phyloP scores from a whole-genome alignment of 2,113 vertebrate species.

The Vulpes lagopus region DNA sequence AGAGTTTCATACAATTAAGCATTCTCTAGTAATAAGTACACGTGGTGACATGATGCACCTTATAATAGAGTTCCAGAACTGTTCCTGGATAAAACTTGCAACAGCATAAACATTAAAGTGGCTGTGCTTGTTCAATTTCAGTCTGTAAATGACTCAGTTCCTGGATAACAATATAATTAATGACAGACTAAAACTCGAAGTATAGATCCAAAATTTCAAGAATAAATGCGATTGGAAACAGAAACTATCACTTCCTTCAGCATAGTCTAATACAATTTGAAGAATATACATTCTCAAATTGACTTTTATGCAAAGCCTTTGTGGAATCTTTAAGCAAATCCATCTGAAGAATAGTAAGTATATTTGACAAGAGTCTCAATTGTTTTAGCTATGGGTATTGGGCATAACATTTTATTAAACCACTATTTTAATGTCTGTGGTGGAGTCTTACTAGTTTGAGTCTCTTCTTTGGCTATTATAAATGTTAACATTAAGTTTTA shows the following conservation, averaged over 20 bases:
- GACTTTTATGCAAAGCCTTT: background rate
- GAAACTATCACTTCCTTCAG: background rate
- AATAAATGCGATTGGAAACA: background rate
- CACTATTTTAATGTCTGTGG: fast-evolving
- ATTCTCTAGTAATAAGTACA: background rate
- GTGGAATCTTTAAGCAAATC: background rate
- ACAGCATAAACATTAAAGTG: background rate
- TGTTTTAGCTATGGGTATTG: background rate
- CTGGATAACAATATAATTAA: background rate
- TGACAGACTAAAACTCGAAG: background rate
- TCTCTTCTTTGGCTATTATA: background rate
- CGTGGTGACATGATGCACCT: too few relatives aligned
- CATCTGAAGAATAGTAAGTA: background rate
- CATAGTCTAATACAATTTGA: background rate
- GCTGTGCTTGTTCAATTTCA: background rate
- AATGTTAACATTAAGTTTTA: background rate
- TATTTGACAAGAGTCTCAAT: background rate
- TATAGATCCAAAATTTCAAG: background rate
- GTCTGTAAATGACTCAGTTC: background rate
- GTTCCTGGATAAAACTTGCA: background rate
- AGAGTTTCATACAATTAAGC: background rate
- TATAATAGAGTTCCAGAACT: background rate
- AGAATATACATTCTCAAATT: background rate
- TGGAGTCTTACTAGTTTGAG: background rate
- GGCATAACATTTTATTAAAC: background rate